Conservation (phyloP, 2,113 vertebrate genomes). For the Syngnathoides biaculeatus region DNA sequence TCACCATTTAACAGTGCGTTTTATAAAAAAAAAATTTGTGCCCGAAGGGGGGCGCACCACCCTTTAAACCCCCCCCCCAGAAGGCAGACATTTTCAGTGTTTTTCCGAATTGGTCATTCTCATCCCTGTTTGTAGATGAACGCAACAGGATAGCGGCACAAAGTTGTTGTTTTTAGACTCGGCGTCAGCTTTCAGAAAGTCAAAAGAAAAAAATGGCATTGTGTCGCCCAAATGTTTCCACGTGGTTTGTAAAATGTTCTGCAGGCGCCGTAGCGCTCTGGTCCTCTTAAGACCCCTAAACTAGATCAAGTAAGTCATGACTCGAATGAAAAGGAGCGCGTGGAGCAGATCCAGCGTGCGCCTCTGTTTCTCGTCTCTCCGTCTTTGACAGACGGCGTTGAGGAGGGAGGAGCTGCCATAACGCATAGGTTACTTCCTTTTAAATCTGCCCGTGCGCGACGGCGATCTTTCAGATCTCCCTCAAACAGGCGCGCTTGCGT, state of each 20-base stretch:
- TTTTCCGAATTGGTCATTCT: too few relatives aligned
- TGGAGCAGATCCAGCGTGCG: constrained; percentile 37
- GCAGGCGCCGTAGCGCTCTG: constrained; percentile 15
- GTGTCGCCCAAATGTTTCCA: constrained; percentile 36
- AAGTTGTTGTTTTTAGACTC: constrained; percentile 3
- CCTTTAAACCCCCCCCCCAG: too few relatives aligned
- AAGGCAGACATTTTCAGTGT: too few relatives aligned
- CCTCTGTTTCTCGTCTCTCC: constrained; percentile 54
- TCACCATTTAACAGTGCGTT: too few relatives aligned
- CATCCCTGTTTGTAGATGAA: too few relatives aligned
- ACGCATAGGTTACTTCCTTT: constrained; percentile 52
- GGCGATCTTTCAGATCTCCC: constrained; percentile 52
- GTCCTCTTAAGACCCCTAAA: constrained; percentile 22
- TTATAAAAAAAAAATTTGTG: too few relatives aligned
- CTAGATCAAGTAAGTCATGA: constrained; percentile 37
- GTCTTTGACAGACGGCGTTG: constrained; percentile 48
- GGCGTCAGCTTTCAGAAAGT: constrained; percentile 27
- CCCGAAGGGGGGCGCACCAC: too few relatives aligned
- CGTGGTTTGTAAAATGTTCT: constrained; percentile 29
- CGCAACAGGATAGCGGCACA: too few relatives aligned
- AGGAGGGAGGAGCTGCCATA: constrained; percentile 47
- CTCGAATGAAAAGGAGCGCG: constrained; percentile 37
- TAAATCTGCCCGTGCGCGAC: constrained; percentile 58
- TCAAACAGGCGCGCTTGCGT: constrained; percentile 30
- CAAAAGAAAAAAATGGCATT: constrained; percentile 18